Evolutionary conservation across 2,113 vertebrate genomes (phyloP).

Genomic region (Oreochromis niloticus): DNA sequence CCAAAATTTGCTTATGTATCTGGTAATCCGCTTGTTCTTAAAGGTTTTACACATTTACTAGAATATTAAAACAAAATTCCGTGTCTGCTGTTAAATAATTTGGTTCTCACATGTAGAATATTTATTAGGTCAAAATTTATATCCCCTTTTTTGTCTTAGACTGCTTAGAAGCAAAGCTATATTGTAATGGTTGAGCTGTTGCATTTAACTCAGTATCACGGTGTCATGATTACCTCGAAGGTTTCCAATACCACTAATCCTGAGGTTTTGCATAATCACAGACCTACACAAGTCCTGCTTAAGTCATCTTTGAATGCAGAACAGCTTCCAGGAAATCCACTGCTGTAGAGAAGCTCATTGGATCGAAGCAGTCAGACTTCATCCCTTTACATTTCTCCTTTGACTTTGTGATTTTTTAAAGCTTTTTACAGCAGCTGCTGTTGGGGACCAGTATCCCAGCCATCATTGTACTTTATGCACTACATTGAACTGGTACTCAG

Average conservation of each 20-base stretch:
- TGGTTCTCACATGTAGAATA: not conserved
- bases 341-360: not conserved
- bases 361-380: not conserved
- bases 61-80: not conserved
- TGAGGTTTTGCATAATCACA: constrained; percentile 23
- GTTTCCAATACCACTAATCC: constrained; percentile 21
- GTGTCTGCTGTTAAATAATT: not conserved
- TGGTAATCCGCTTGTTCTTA: not conserved
- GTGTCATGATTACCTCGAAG: constrained; percentile 9
- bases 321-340: not conserved
- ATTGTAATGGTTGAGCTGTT: not conserved
- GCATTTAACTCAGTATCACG: not conserved
- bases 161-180: not conserved
- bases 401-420: not conserved
- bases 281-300: not conserved
- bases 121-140: not conserved
- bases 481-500: not conserved
- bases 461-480: not conserved
- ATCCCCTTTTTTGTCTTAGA: not conserved
- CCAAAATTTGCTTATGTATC: not conserved
- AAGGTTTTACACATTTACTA: not conserved
- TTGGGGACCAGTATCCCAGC: not conserved
- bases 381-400: not conserved
- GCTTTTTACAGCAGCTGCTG: not conserved
- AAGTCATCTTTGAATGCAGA: constrained; percentile 3